These are phyloP conservation scores for Brachionichthys hirsutus DNA, from an alignment of 2,113 vertebrate species.

Conservation along the genomic window DNA sequence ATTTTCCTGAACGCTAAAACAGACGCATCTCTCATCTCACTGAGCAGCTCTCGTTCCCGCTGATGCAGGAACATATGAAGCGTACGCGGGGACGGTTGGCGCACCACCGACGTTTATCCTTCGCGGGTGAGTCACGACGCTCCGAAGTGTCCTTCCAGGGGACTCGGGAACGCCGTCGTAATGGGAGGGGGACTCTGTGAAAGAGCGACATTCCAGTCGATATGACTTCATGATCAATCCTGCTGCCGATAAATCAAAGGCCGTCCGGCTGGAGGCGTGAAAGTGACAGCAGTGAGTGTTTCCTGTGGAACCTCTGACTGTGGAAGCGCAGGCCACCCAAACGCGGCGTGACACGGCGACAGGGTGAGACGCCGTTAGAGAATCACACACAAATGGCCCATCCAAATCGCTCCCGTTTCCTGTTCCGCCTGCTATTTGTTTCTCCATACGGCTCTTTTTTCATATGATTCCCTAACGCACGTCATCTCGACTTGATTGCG, in stretches of 20 bases:
- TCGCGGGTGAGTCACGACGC: too few relatives aligned
- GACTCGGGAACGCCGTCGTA: not conserved
- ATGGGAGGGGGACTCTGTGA: not conserved
- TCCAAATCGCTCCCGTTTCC: constrained; percentile 18
- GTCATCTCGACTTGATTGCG: constrained; percentile 47
- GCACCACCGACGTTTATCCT: too few relatives aligned
- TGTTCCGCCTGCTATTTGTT: constrained; percentile 13
- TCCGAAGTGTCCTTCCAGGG: not conserved
- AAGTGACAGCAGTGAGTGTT: constrained; percentile 1
- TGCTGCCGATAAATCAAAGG: not conserved
- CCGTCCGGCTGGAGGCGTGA: not conserved
- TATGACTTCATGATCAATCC: not conserved
- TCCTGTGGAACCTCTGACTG: not conserved
- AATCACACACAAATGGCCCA: not conserved
- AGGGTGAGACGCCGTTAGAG: too few relatives aligned
- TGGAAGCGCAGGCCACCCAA: too few relatives aligned
- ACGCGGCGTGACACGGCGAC: too few relatives aligned
- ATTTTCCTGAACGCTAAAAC: too few relatives aligned
- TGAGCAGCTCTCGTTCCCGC: too few relatives aligned
- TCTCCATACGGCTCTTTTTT: constrained; percentile 8
- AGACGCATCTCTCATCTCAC: too few relatives aligned
- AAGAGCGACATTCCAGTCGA: not conserved
- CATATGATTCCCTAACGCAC: constrained; percentile 15
- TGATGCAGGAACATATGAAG: too few relatives aligned
- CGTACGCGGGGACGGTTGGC: too few relatives aligned